phyloP scores from a whole-genome alignment of 2,797 vertebrate genomes.

The Centroberyx gerrardi region DNA sequence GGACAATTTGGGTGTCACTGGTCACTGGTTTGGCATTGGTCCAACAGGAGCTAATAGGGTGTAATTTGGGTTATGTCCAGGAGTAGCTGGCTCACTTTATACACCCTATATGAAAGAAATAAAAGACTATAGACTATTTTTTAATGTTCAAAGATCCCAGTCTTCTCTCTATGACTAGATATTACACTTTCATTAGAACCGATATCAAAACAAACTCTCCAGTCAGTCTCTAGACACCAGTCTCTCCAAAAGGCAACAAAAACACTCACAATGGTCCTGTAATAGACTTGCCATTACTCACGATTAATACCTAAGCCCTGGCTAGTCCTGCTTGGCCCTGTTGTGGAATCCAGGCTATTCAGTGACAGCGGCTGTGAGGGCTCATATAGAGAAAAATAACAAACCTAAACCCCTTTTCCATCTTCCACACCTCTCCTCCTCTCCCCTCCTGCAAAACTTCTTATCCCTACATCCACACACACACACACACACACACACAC shows the following conservation, averaged over 20 bases:
- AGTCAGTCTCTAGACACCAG: not conserved
- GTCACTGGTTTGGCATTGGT: not conserved
- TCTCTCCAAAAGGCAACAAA: slow-evolving; percentile 7
- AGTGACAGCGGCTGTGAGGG: slow-evolving; percentile 23
- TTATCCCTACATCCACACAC: slow-evolving; percentile 40
- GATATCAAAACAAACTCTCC: slow-evolving; percentile 15
- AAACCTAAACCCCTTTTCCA: slow-evolving; percentile 23
- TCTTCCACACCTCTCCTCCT: slow-evolving; percentile 1
- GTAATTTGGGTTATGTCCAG: too few species aligned
- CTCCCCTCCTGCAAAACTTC: slow-evolving; percentile 41
- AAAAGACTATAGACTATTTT: slow-evolving; percentile 7
- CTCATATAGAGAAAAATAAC: slow-evolving; percentile 39
- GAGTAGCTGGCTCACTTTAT: not conserved
- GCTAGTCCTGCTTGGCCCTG: slow-evolving; percentile 9
- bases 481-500: slow-evolving; percentile 3
- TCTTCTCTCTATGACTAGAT: slow-evolving; percentile 19
- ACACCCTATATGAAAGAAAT: slow-evolving; percentile 10
- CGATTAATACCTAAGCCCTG: slow-evolving; percentile 16
- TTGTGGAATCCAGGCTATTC: slow-evolving; percentile 7
- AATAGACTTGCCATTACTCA: slow-evolving; percentile 1
- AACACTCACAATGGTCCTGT: not conserved
- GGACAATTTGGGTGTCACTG: too few species aligned
- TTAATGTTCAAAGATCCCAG: not conserved
- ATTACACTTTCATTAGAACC: slow-evolving; percentile 2
- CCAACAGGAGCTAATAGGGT: not conserved